Conservation (phyloP, 2,113 vertebrate genomes). For the Lichenostomus cassidix region DNA sequence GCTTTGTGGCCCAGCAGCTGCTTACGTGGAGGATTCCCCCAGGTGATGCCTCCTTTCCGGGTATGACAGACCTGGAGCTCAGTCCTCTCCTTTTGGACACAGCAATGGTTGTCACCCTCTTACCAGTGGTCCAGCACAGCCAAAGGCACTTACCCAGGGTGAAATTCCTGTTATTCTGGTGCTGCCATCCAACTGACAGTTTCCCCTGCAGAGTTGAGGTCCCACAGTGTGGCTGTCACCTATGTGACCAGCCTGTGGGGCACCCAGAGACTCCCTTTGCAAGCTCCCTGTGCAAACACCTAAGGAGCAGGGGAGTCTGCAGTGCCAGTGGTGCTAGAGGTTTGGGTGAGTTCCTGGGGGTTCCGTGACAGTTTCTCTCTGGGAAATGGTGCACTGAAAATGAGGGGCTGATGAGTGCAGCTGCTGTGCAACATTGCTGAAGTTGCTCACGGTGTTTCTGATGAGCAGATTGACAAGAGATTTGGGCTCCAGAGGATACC, state of each 20-base stretch:
- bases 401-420: background rate
- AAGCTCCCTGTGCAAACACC: background rate
- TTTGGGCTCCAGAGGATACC: background rate
- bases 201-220: background rate
- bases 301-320: background rate
- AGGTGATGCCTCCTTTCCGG: background rate
- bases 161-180: background rate
- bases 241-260: background rate
- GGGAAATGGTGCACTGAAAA: background rate
- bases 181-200: background rate
- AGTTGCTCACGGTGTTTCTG: background rate
- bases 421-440: background rate
- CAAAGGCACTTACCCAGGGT: background rate
- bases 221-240: no score
- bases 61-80: background rate
- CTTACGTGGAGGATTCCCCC: rapidly evolving
- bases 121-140: background rate
- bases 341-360: background rate
- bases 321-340: background rate
- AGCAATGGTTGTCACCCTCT: background rate
- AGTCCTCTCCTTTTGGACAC: background rate
- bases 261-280: background rate
- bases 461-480: background rate
- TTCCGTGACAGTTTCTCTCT: background rate
- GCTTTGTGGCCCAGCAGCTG: background rate